Conservation (phyloP, 2,888 invertebrate genomes). For the Polymixis flavicincta region DNA sequence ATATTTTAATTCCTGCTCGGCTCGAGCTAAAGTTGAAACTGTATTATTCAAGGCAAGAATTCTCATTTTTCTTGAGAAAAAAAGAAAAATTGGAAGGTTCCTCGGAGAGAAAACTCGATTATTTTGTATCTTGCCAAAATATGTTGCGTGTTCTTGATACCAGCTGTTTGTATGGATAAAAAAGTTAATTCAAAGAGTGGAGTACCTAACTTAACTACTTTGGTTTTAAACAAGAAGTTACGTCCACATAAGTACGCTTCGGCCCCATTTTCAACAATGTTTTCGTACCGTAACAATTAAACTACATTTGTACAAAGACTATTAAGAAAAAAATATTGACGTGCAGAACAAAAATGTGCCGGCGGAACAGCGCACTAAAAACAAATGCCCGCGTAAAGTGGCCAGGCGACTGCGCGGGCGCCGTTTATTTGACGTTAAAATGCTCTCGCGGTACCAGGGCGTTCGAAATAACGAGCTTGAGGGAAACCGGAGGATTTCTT, state of each 20-base stretch:
- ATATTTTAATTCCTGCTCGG: slow-evolving; percentile 45
- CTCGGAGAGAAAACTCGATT: neutral
- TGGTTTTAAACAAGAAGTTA: slow-evolving; percentile 27
- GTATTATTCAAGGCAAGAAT: slow-evolving; percentile 17
- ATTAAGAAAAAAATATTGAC: slow-evolving; percentile 66
- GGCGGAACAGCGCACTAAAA: slow-evolving; percentile 71
- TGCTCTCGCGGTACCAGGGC: slow-evolving; percentile 65
- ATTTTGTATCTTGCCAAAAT: slow-evolving; percentile 18
- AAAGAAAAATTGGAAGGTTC: neutral
- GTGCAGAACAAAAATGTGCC: slow-evolving; percentile 61
- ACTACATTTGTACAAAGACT: slow-evolving; percentile 53
- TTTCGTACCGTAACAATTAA: slow-evolving; percentile 62
- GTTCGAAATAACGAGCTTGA: slow-evolving; percentile 75
- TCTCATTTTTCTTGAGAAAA: slow-evolving; percentile 16
- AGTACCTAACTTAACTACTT: slow-evolving; percentile 32
- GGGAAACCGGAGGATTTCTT: slow-evolving; percentile 69
- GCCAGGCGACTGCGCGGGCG: slow-evolving; percentile 67
- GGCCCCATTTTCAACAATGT: slow-evolving; percentile 38
- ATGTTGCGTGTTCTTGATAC: slow-evolving; percentile 12
- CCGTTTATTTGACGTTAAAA: slow-evolving; percentile 72
- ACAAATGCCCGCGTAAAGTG: slow-evolving; percentile 74
- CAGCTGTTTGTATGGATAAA: slow-evolving; percentile 37
- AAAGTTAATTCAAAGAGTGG: slow-evolving; percentile 48
- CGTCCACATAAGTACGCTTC: slow-evolving; percentile 19
- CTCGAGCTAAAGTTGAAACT: slow-evolving; percentile 34